These are phyloP conservation scores for Tigriopus californicus DNA, from an alignment of 2,888 invertebrate genomes.

Conservation along the genomic window DNA sequence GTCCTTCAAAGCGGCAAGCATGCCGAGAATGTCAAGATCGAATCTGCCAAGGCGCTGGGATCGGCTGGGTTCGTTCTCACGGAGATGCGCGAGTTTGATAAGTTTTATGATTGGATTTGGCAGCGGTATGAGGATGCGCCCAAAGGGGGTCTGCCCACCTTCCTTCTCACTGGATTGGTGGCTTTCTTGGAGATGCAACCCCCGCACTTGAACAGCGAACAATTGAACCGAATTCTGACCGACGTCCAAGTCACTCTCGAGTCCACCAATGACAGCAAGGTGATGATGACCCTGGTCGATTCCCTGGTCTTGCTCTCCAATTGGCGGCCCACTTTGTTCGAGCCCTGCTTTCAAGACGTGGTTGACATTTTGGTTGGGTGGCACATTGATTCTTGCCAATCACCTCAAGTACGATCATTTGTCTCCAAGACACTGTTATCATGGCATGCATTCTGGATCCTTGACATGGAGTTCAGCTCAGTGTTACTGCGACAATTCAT, in stretches of 20 bases:
- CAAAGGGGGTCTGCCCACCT: too few relatives aligned
- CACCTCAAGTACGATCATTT: neutral
- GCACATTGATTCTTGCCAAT: neutral
- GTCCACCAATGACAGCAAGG: neutral
- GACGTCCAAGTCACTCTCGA: neutral
- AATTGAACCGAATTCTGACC: neutral
- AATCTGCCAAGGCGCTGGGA: neutral
- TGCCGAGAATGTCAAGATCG: neutral
- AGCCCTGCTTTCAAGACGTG: neutral
- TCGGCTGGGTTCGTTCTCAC: neutral
- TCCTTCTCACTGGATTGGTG: too few relatives aligned
- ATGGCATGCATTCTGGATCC: conserved; percentile 5
- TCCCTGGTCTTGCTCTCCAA: neutral
- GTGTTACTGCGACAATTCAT: neutral
- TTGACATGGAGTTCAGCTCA: conserved; percentile 6
- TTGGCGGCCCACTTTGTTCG: neutral
- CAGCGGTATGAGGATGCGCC: neutral
- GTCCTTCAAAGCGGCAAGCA: neutral
- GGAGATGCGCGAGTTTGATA: neutral
- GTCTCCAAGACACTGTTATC: neutral
- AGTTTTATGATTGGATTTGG: neutral
- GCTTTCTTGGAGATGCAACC: too few relatives aligned
- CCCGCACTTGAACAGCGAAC: too few relatives aligned
- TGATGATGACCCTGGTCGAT: neutral
- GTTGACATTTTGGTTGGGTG: conserved; percentile 1